Evolutionary conservation across 1,140 invertebrate species (phyloP).

Genomic region (Drosophila lini): DNA sequence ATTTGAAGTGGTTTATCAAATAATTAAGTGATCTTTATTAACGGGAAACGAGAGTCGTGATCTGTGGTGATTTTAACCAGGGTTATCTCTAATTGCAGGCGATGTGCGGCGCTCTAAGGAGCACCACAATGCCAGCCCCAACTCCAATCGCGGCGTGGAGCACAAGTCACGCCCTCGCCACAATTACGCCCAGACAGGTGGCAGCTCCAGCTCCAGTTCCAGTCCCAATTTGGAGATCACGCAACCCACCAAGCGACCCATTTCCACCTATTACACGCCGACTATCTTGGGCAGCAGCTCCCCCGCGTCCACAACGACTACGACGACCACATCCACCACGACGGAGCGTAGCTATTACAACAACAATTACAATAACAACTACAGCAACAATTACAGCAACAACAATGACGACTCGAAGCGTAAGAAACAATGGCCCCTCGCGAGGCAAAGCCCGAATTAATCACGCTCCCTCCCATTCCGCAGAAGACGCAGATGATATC

Average conservation of each 20-base stretch:
- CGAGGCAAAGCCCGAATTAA: conserved; percentile 65
- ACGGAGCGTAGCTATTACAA: conserved; percentile 71
- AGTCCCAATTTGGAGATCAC: conserved; percentile 64
- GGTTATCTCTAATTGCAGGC: conserved; percentile 54
- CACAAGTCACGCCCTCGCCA: conserved; percentile 75
- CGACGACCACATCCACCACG: conserved; percentile 52
- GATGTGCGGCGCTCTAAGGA: conserved; percentile 80
- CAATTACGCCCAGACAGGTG: conserved; percentile 55
- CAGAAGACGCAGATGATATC: conserved; percentile 85
- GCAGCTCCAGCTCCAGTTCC: conserved; percentile 35
- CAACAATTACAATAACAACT: conserved; percentile 52
- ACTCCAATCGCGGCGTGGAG: conserved; percentile 47
- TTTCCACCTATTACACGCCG: conserved; percentile 83
- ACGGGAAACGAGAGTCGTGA: not conserved
- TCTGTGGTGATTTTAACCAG: conserved; percentile 6
- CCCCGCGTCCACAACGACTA: conserved; percentile 20
- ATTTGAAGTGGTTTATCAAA: not conserved
- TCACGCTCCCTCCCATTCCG: conserved; percentile 36
- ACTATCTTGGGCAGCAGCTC: conserved; percentile 56
- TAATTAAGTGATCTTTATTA: not conserved
- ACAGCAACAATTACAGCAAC: conserved; percentile 52
- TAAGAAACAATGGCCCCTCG: conserved; percentile 70
- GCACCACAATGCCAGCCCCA: conserved; percentile 40
- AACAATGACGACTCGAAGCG: conserved; percentile 80
- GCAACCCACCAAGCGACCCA: conserved; percentile 70